A percentile compares a stretch with the other conserved stretches of the same genome.
phyloP scores from a whole-genome alignment of 92 coral and sea anemone species.

The Epizoanthus fatuus region DNA sequence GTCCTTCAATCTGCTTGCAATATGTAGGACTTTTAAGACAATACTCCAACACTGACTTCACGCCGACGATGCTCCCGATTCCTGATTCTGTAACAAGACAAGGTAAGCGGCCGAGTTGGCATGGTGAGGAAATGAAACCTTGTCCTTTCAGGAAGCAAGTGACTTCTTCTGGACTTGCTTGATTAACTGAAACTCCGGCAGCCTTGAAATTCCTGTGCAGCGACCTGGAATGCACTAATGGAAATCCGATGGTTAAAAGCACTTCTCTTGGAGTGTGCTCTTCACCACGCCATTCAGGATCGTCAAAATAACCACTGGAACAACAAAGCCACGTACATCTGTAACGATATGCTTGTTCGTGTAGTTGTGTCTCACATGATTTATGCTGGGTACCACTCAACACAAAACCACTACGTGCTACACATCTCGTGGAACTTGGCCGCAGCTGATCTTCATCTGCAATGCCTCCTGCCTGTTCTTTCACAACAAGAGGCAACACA shows the following conservation, averaged over 20 bases:
- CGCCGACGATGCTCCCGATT: background rate
- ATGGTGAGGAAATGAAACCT: background rate
- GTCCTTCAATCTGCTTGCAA: constrained; percentile 33
- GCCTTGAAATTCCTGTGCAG: constrained; percentile 16
- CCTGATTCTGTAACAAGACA: constrained; percentile 6
- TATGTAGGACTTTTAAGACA: constrained; percentile 35
- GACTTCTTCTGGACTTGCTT: constrained; percentile 4
- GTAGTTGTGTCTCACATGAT: background rate
- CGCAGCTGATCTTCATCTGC: too few species aligned
- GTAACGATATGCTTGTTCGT: background rate
- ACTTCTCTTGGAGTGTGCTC: background rate
- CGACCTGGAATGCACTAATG: background rate
- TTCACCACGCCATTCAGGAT: background rate
- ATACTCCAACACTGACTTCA: constrained; percentile 27
- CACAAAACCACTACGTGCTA: too few species aligned
- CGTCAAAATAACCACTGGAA: constrained; percentile 61
- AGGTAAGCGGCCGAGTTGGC: background rate
- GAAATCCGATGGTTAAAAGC: constrained; percentile 5
- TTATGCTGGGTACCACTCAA: too few species aligned
- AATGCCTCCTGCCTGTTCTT: background rate
- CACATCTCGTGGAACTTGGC: too few species aligned
- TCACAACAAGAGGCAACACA: background rate
- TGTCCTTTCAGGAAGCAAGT: constrained; percentile 10
- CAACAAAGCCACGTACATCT: constrained; percentile 61
- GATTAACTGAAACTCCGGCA: constrained; percentile 10